Evolutionary conservation across 2,797 vertebrate genomes (phyloP), one percentile per base, ranked within the genome.

Genomic region (Neosilurus hyrtlii): DNA sequence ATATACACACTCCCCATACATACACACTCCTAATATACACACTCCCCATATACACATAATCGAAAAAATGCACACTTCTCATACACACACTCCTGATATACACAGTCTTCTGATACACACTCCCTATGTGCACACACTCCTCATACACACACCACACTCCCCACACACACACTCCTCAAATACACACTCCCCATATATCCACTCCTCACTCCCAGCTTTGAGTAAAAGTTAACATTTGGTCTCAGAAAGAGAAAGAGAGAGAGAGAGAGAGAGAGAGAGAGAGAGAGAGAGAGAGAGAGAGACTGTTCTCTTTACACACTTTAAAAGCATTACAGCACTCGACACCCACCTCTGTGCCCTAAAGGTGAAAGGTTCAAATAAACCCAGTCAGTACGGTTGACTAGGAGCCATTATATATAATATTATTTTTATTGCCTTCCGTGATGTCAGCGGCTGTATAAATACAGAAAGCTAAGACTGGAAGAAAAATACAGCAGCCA

Each of bases 361-460:
- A 52, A 52, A 52, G 24, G 62, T 51, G 3, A 79, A 79, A 79
- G 26, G 26, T 65, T 65, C 30, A 79, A 66, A 54, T 79, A 66
- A 35, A 79, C 49, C 18, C 63, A 54, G 26, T 10, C 77, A 15
- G 37, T n/a, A 66, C 2, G 2, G 62, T 62, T 66, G 15, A 79
- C 43, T 43, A 76, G 30, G 73, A 16, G 73, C 43, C 56, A 75
- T 57, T 22, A n/a, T 15, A 43, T 7, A 6, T 18, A n/a, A n/a
- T n/a, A n/a, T n/a, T n/a, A n/a, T n/a, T n/a, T 65, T 7, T 15
- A 2, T 26, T 65, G 62, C 4, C 12, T 7, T 65, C 5, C 0
- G 12, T 65, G 11, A 26, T n/a, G n/a, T 65, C 62, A 30, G 24
- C 24, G 26, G 24, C 24, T 61, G 59, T n/a, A 9, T 10, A 51